phyloP scores from a whole-genome alignment of 2,113 vertebrate species.

The Chloropsis hardwickii region DNA sequence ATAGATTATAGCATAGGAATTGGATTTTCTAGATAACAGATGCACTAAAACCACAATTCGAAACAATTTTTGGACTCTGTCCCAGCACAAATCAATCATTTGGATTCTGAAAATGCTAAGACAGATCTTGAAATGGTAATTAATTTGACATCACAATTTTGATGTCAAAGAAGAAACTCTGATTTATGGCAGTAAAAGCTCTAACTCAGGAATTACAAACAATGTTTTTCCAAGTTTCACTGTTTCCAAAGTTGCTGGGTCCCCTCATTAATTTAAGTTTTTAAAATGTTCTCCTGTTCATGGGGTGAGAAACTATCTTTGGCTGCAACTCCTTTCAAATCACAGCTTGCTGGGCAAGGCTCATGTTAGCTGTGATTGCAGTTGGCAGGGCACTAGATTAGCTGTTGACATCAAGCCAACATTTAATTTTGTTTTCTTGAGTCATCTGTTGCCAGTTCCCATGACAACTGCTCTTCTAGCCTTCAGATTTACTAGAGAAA shows the following conservation, averaged over 20 bases:
- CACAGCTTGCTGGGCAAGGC: constrained; percentile 62
- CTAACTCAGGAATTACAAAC: background rate
- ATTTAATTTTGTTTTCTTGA: constrained; percentile 67
- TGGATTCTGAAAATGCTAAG: background rate
- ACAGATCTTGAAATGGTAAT: constrained; percentile 37
- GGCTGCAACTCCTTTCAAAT: constrained; percentile 44
- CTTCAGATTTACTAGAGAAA: constrained; percentile 52
- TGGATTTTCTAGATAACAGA: constrained; percentile 42
- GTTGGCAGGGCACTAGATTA: constrained; percentile 64
- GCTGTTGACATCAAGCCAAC: constrained; percentile 62
- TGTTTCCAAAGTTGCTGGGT: background rate
- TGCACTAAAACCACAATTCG: background rate
- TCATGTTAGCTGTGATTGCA: constrained; percentile 53
- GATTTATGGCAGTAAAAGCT: background rate
- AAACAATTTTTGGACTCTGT: constrained; percentile 36
- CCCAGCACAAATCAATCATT: constrained; percentile 50
- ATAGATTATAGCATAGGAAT: background rate
- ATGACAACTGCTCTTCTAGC: constrained; percentile 58
- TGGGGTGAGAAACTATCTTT: constrained; percentile 52
- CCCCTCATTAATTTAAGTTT: constrained; percentile 23
- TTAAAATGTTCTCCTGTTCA: constrained; percentile 21
- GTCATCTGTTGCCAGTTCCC: constrained; percentile 65
- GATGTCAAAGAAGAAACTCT: background rate
- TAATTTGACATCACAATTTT: constrained; percentile 9
- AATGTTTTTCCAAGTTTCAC: background rate